Evolutionary conservation across 2,888 invertebrate species (phyloP).

Genomic region (Drosophila eohydei): DNA sequence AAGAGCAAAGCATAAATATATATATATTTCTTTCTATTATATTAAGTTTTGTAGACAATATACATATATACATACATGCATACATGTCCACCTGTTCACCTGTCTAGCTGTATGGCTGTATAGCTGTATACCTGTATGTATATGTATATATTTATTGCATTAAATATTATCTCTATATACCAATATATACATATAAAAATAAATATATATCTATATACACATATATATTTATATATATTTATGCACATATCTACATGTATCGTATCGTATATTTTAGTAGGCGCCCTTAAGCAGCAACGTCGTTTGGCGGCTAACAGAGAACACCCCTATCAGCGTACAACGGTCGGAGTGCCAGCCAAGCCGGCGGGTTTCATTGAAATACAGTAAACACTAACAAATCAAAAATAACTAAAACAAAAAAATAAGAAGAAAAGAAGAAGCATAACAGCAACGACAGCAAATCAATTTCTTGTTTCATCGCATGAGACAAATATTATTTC

Average conservation of each 20-base stretch:
- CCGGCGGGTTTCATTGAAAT: conserved; percentile 84
- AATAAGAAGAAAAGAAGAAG: conserved; percentile 3
- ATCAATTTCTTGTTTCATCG: conserved; percentile 46
- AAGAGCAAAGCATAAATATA: conserved; percentile 44
- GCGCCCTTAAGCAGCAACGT: conserved; percentile 89
- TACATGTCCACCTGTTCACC: background rate
- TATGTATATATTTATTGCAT: conserved; percentile 45
- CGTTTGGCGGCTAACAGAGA: conserved; percentile 94
- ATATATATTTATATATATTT: conserved; percentile 45
- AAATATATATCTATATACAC: conserved; percentile 28
- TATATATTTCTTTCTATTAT: conserved; percentile 30
- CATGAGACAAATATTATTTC: conserved; percentile 17
- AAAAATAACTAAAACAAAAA: too few relatives aligned
- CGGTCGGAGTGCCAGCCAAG: conserved; percentile 89
- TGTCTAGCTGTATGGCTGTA: too few relatives aligned
- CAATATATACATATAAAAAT: conserved; percentile 34
- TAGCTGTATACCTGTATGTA: conserved; percentile 7
- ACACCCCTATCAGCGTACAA: conserved; percentile 98
- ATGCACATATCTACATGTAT: conserved; percentile 68
- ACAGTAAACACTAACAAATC: conserved; percentile 34
- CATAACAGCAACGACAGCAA: conserved; percentile 15
- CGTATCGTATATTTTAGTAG: conserved; percentile 84
- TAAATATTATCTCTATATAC: conserved; percentile 36
- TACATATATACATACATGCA: conserved; percentile 40
- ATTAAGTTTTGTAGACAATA: conserved; percentile 50